phyloP scores from a whole-genome alignment of 1,140 invertebrate species.

The Archivesica marissinica region DNA sequence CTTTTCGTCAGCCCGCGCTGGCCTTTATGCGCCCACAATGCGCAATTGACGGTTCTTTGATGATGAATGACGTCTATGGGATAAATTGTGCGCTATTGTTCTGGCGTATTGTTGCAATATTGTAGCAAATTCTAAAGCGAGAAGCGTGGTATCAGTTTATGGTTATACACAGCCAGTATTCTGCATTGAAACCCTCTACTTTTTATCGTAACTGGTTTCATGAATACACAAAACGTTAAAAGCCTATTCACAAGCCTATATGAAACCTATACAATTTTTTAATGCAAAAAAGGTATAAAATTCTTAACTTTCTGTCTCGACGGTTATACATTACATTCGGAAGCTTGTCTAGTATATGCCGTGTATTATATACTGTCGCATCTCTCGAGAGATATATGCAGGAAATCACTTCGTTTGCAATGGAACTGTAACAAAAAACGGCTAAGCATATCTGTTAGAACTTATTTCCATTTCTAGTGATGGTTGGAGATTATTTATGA shows the following conservation, averaged over 20 bases:
- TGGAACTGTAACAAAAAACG: no score
- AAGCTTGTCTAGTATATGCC: no score
- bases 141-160: conserved; percentile 34
- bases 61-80: conserved; percentile 51
- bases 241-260: conserved; percentile 1
- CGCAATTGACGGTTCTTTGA: conserved; percentile 22
- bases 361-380: no score
- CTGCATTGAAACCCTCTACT: conserved; percentile 10
- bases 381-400: no score
- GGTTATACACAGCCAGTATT: conserved; percentile 12
- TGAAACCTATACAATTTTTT: conserved; percentile 40
- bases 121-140: conserved; percentile 57
- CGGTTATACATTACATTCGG: background rate
- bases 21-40: conserved; percentile 48
- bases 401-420: no score
- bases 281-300: conserved; percentile 48
- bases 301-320: background rate
- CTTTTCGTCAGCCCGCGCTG: background rate
- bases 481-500: no score
- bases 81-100: conserved; percentile 55
- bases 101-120: conserved; percentile 50
- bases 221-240: conserved; percentile 49
- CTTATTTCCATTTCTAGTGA: no score
- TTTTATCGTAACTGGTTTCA: conserved; percentile 33
- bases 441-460: no score